Evolutionary conservation across 2,797 vertebrate genomes (phyloP), one percentile per base, ranked within the genome.

Genomic region (Enteromius argenteus): DNA sequence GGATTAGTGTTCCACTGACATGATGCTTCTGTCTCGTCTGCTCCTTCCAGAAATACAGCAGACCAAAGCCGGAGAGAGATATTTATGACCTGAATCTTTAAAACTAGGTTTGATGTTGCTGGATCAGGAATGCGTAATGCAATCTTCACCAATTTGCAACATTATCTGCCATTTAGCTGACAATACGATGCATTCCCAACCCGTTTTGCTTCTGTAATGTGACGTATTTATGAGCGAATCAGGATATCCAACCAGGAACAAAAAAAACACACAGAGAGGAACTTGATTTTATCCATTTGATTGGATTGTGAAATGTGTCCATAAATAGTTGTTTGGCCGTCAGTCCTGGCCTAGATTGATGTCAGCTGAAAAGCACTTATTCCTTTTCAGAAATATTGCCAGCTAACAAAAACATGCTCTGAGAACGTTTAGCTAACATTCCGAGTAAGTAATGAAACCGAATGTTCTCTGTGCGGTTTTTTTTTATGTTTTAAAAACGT

Each of bases 11-110:
- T 76, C 69, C 68, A 23, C 68, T 56, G 60, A 67, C 60, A 46
- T 13, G 19, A 42, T 62, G 64, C 58, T 74, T 77, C 51, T 42
- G 66, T 81, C 83, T 56, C 56, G 53, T 76, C 73, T 37, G 30
- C 56, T 84, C 51, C 79, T 84, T 69, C 82, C 68, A 84, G 66
- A 68, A 84, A 80, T 83, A 75, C 67, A 67, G 42, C 85, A 79
- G 66, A 75, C 69, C 21, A 75, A 35, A 23, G 15, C 30, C 6
- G 15, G 46, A 21, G 19, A 44, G 15, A 21, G 51, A 42, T 6
- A 44, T 35, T n/a, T 56, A 11, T 46, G 42, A n/a, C 14, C 13
- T 49, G 35, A 74, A 37, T 75, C 17, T 56, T 74, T 51, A 35
- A n/a, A 79, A n/a, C 27, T 32, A 42, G 35, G 15, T 23, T 56